Evolutionary conservation across 2,113 vertebrate genomes (phyloP).

Genomic region (Gulo gulo): DNA sequence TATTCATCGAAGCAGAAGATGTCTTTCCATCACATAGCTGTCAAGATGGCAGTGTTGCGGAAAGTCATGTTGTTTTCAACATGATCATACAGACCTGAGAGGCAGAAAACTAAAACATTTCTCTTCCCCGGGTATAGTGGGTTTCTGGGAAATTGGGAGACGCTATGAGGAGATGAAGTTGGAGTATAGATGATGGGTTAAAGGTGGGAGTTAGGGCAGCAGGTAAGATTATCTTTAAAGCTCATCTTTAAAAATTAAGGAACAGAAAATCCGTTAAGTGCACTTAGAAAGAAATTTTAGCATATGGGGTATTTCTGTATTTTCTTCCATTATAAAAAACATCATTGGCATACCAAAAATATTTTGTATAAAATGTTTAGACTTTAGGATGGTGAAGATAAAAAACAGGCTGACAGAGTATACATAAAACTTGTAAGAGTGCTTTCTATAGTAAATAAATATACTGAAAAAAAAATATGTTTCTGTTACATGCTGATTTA

Average conservation of each 20-base stretch:
- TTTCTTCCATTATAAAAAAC: background rate
- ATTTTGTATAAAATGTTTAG: slow-evolving; percentile 43
- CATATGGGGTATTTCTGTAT: background rate
- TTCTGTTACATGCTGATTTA: background rate
- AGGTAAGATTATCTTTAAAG: slow-evolving; percentile 25
- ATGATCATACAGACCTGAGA: slow-evolving; percentile 64
- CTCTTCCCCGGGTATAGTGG: slow-evolving; percentile 65
- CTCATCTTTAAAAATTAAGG: slow-evolving; percentile 61
- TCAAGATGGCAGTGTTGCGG: slow-evolving; percentile 66
- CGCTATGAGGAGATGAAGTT: background rate
- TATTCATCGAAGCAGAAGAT: slow-evolving; percentile 72
- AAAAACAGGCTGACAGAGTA: background rate
- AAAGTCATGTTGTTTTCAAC: slow-evolving; percentile 72
- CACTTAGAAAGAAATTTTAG: background rate
- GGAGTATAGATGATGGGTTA: background rate
- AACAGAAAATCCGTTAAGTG: slow-evolving; percentile 43
- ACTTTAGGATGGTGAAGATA: slow-evolving; percentile 44
- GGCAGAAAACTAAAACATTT: slow-evolving; percentile 66
- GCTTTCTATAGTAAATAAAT: background rate
- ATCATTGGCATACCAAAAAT: background rate
- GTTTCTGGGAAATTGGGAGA: background rate
- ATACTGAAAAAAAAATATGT: background rate
- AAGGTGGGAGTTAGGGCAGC: background rate
- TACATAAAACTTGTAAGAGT: background rate
- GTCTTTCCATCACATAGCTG: slow-evolving; percentile 65